Percentiles rank a stretch among this genome's conserved stretches.
phyloP scores from a whole-genome alignment of 2,888 invertebrate genomes.

The Geotrupes spiniger region DNA sequence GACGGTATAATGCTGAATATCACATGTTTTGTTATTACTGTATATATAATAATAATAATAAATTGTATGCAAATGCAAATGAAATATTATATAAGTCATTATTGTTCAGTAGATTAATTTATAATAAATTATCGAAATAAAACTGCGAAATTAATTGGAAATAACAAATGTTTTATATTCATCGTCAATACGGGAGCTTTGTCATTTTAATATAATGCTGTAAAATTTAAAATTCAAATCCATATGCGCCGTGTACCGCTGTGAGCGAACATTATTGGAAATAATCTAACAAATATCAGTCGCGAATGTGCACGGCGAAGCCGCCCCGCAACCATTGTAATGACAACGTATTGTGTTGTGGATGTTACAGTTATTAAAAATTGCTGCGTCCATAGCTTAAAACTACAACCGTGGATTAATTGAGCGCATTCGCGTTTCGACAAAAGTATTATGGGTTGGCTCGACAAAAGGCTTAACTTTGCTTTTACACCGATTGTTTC shows the following conservation, averaged over 20 bases:
- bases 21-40: no score
- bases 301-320: constrained; percentile 5
- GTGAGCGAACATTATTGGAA: constrained; percentile 6
- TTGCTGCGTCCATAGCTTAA: background rate
- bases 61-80: no score
- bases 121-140: constrained; percentile 6
- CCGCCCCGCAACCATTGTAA: constrained; percentile 5
- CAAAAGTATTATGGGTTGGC: background rate
- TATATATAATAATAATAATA: no score
- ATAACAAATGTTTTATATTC: constrained; percentile 4
- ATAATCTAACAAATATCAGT: constrained; percentile 10
- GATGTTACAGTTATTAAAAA: constrained; percentile 4
- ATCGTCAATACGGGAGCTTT: constrained; percentile 1
- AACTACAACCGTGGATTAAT: constrained; percentile 5
- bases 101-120: constrained; percentile 6
- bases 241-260: constrained; percentile 3
- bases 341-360: constrained; percentile 10
- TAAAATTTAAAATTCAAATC: constrained; percentile 12
- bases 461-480: background rate
- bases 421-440: constrained; percentile 1
- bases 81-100: constrained; percentile 1
- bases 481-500: no score
- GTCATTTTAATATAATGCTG: constrained; percentile 5
- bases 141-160: constrained; percentile 6
- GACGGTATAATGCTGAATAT: no score